Base-by-base conservation (phyloP, 2,888 invertebrate species). In the Meiosimyza decipiens region DNA sequence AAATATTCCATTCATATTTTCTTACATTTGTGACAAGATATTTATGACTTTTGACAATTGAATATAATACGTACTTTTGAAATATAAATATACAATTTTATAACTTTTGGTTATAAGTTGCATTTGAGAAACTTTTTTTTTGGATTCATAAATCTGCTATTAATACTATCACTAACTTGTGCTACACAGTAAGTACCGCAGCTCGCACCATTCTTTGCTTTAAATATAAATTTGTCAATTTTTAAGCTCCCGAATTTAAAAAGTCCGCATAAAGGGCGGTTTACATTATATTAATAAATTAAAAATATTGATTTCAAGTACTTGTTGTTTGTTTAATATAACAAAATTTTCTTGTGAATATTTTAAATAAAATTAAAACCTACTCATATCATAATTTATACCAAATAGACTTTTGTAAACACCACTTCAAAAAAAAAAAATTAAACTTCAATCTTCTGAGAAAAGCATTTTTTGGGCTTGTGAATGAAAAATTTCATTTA, bases 21-120 rank as follows among this genome's bases (percentile, higher is more conserved):
- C 7, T 65, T 68, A 54, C 15, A 71, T 66, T 68, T 71, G 57
- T 57, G 28, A 57, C 18, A 54, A 65, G 57, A 11, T 68, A 16
- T 60, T 33, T 57, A 40, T 40, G 40, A 40, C 9, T 40, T 40
- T 9, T 9, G 70, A 74, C 76, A 74, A 72, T 70, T 71, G 15
- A 69, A 73, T 54, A 74, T 63, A 65, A 67, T 51, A 16, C 57
- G 62, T 28, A 65, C 4, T 28, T 28, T 9, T 18, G 28, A 18
- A 9, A 40, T 40, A 40, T 40, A 40, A 40, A 40, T 40, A 40
- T 40, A 40, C 1, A 40, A 15, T 55, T 55, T 55, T n/a, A 18
- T 18, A 57, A 57, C 28, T 28, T 28, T 40, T 40, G 22, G 57
- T 28, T 57, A 11, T 57, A 28, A 57, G 6, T 57, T 57, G 57